Conservation (phyloP, 2,888 invertebrate genomes). For the Suillia variegata region DNA sequence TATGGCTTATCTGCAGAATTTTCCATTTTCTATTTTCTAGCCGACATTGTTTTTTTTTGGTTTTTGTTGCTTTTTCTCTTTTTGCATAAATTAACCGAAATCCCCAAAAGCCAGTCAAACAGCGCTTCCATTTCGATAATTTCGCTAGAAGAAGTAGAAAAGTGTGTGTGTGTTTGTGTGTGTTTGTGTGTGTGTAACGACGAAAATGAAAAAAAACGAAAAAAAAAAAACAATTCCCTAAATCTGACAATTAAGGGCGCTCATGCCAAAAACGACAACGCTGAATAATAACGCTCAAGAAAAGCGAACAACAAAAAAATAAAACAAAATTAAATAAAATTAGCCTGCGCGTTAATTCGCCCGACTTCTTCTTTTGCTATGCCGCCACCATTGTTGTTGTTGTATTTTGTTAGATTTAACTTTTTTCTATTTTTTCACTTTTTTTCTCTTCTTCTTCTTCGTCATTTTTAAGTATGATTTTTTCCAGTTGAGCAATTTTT, state of each 20-base stretch:
- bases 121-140: constrained; percentile 20
- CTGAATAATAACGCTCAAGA: not conserved
- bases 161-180: no score
- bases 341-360: constrained; percentile 15
- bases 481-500: constrained; percentile 19
- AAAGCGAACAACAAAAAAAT: not conserved
- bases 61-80: constrained; percentile 12
- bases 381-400: constrained; percentile 11
- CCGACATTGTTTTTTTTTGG: not conserved
- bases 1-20: no score
- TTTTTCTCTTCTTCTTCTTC: not conserved
- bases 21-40: not conserved
- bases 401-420: constrained; percentile 8
- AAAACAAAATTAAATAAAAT: no score
- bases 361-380: not conserved
- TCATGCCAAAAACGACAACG: constrained; percentile 8
- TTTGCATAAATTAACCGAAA: constrained; percentile 6
- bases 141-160: not conserved
- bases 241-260: constrained; percentile 21
- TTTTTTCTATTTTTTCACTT: not conserved
- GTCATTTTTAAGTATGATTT: constrained; percentile 22
- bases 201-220: not conserved
- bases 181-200: no score
- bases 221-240: constrained; percentile 4
- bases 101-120: constrained; percentile 13